Base-by-base conservation (phyloP, 2,888 invertebrate genomes). In the Abscondita cerata region DNA sequence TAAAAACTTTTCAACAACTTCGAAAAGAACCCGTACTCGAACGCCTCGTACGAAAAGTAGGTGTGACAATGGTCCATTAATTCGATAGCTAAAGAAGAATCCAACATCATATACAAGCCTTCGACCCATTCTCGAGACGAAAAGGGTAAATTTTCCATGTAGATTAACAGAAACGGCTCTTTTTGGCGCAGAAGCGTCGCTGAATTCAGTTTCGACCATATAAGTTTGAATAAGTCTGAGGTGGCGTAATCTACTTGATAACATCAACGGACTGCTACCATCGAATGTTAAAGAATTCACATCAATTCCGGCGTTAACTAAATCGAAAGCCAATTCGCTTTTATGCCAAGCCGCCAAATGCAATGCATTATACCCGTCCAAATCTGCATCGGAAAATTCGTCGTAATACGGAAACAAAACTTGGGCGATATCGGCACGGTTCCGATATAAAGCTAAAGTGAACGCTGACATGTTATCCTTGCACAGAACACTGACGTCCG, bases 211-310 rank as follows among this genome's bases (percentile, higher is more conserved):
- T 52, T 52, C 2, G 36, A 47, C 52, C 52, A 58, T 1, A 58
- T 44, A n/a, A 46, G n/a, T 34, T 58, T 58, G 33, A 58, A 52
- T 16, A 58, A 36, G 8, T 57, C 41, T n/a, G 50, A 19, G 11
- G 13, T 25, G 8, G 38, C 18, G 16, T 57, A 50, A 38, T 57
- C 12, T 12, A 57, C 25, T n/a, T 6, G 57, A 50, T 31, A 18
- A 12, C 11, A 40, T 2, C 25, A 57, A 9, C 4, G 50, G 31
- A 16, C 12, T 51, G n/a, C 19, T 38, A 4, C 41, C 50, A 40
- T 57, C 31, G 18, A 5, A 13, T 1, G 50, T 57, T 6, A 41
- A 9, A 12, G 36, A 15, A 52, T 52, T 52, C 1, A 52, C 34
- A 12, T 52, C 31, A 12, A 38, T 20, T 19, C 58, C 58, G 1